Base-by-base conservation (phyloP, 2,888 invertebrate genomes). In the Brenthis hecate region DNA sequence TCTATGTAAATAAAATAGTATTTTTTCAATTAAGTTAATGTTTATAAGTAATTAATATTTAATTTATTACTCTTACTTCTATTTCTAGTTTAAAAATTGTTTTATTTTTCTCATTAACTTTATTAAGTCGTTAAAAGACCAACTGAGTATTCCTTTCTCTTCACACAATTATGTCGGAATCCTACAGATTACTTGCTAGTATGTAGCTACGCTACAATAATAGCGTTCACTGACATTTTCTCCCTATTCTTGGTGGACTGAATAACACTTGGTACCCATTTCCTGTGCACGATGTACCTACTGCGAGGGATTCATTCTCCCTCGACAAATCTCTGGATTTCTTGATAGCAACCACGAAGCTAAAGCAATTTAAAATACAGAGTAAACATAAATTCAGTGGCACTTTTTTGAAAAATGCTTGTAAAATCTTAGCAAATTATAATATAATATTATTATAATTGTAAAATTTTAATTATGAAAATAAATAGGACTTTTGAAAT, bases 181-280 rank as follows among this genome's bases (percentile, higher is more conserved):
- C 36, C 54, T 54, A 23, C n/a, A 53, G 53, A 54, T 68, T 63
- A 71, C 55, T 56, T 51, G 19, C 51, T 43, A 51, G 36, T 65
- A 63, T 14, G 51, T 4, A 53, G 36, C 62, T 62, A 54, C 53
- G 14, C 62, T 54, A 62, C 47, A 68, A 73, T 73, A 74, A 74
- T 78, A 76, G 76, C 76, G 76, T 73, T 57, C 66, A 74, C 74
- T 73, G 76, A 75, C 75, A 77, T 76, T 76, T 76, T 74, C 78
- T 51, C 79, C 78, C 74, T 82, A 78, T 81, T 80, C 80, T 74
- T 78, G 77, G 83, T 80, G 84, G 88, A 87, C 88, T 88, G 89
- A 90, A 91, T 91, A 92, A 89, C 91, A 91, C 90, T 91, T 91
- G 88, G 85, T 85, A 83, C 84, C 85, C 87, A 91, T 91, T 92